Evolutionary conservation across 92 coral and sea anemone genomes (phyloP).

Genomic region (Epizoanthus scotinus): DNA sequence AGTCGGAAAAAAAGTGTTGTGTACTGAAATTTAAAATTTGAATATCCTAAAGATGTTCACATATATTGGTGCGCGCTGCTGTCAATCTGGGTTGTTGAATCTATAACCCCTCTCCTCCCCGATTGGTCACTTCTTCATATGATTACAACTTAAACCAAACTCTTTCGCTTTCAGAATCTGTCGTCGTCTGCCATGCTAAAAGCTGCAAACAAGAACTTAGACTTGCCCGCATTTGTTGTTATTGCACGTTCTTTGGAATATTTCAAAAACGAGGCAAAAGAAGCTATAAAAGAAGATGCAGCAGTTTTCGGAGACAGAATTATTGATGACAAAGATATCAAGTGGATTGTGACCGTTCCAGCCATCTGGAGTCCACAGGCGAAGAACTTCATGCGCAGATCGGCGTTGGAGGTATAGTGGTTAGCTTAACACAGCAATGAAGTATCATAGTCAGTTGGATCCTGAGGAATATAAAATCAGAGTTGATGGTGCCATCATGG

Average conservation of each 20-base stretch:
- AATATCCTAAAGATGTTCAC: no score
- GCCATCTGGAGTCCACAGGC: conserved; percentile 3
- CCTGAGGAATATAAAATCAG: no score
- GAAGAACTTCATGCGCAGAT: not conserved
- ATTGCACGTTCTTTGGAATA: not conserved
- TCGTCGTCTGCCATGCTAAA: not conserved
- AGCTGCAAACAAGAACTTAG: not conserved
- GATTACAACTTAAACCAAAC: not conserved
- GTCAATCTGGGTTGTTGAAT: no score
- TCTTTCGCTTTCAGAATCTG: not conserved
- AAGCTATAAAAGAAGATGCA: not conserved
- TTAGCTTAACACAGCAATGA: no score
- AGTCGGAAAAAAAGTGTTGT: no score
- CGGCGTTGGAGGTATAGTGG: not conserved
- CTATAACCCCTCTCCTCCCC: no score
- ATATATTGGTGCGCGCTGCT: no score
- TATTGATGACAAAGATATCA: not conserved
- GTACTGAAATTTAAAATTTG: no score
- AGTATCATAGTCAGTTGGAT: no score
- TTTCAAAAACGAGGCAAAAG: not conserved
- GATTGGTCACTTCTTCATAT: no score
- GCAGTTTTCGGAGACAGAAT: not conserved
- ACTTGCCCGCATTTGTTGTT: not conserved
- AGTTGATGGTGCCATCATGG: no score
- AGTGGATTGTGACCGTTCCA: conserved; percentile 9